Conservation (phyloP, 2,797 vertebrate species). For the Myotis vivesi region DNA sequence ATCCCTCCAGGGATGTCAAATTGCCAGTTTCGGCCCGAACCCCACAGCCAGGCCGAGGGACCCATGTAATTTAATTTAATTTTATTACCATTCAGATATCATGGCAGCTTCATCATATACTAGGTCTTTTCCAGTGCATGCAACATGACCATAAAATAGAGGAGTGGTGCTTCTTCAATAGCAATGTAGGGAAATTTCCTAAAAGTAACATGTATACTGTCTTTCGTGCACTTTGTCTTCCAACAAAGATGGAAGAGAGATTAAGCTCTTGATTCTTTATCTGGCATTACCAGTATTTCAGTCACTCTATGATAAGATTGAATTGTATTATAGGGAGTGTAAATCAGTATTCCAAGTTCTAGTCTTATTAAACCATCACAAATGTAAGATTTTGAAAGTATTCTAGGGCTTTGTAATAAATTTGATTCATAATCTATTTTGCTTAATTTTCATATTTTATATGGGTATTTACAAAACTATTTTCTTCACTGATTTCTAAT, state of each 20-base stretch:
- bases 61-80: neutral
- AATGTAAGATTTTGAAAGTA: neutral
- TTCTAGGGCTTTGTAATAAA: neutral
- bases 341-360: neutral
- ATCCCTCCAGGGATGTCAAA: too few species aligned
- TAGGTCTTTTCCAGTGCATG: neutral
- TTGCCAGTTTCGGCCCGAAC: too few species aligned
- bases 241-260: neutral
- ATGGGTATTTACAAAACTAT: neutral
- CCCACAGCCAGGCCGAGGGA: too few species aligned
- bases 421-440: slow-evolving; percentile 17
- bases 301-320: neutral
- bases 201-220: neutral
- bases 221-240: neutral
- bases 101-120: neutral
- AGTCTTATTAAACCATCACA: neutral
- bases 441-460: slow-evolving; percentile 21
- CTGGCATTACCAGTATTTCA: neutral
- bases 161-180: neutral
- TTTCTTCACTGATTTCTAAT: neutral
- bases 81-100: neutral
- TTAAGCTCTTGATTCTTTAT: neutral
- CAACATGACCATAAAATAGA: neutral
- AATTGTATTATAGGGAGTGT: neutral
- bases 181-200: neutral